Base-by-base conservation (phyloP, 2,113 vertebrate genomes). In the Willisornis vidua region DNA sequence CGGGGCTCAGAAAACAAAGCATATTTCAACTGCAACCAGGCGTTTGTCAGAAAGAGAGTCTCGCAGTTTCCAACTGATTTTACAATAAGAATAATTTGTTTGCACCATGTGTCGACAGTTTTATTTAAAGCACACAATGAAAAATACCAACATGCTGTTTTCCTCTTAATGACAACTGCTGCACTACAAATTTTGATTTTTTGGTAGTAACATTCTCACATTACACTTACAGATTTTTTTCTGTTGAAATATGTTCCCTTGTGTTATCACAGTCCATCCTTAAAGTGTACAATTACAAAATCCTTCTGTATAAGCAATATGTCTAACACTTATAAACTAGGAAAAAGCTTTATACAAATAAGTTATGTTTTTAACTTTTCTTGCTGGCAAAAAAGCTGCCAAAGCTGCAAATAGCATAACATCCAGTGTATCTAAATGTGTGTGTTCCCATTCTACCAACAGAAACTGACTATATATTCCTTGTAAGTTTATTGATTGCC, bases 181-280 rank as follows among this genome's bases (percentile, higher is more conserved):
- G 80, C 48, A 52, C 46, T 25, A 88, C 39, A 62, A 26, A 55
- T 48, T 43, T 85, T 49, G 33, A 33, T 48, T 84, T 94, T 86
- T 83, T 59, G 91, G 78, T 82, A 71, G 85, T 84, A 88, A 94
- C 70, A 81, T 77, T 92, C 82, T 87, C 79, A 80, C 61, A 41
- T 81, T 82, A 74, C 22, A 70, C 61, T 90, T 66, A 85, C 54
- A 82, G 76, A 48, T 49, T 86, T 57, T 72, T 46, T 89, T 31
- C 43, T 72, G 45, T 88, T 89, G 84, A 83, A 85, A 43, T 92
- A 94, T 96, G 93, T 96, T 96, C 94, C 94, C 94, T 94, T 90
- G 62, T 96, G 70, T 90, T 94, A 87, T 37, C 74, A 78, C 84
- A 92, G 88, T 95, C 54, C 74, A 93, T 91, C 52, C 91, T 88